These are phyloP conservation scores for Discoglossus pictus DNA, from an alignment of 2,797 vertebrate species.

Conservation along the genomic window DNA sequence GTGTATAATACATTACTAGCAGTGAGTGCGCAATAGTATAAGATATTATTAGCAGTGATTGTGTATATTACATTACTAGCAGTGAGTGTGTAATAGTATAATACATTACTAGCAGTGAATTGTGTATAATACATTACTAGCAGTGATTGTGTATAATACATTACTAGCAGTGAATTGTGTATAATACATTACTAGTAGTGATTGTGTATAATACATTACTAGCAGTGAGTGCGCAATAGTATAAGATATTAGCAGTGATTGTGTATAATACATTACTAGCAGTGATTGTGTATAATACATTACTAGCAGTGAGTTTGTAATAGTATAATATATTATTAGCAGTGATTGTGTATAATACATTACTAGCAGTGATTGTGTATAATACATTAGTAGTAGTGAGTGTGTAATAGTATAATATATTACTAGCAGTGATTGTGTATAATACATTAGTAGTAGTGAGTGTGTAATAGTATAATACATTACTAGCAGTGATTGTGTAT, in stretches of 20 bases:
- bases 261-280: not conserved
- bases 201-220: not conserved
- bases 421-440: not conserved
- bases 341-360: not conserved
- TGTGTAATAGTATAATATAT: not conserved
- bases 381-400: not conserved
- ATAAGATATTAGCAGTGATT: not conserved
- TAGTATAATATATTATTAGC: not conserved
- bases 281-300: not conserved
- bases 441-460: not conserved
- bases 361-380: no score
- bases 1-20: not conserved
- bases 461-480: not conserved
- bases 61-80: not conserved
- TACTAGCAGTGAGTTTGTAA: not conserved
- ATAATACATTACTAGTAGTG: not conserved
- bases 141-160: not conserved
- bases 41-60: not conserved
- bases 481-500: no score
- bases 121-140: not conserved
- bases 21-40: not conserved
- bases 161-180: not conserved
- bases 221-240: not conserved
- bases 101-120: not conserved
- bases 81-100: no score